phyloP scores from a whole-genome alignment of 2,888 invertebrate species.

The Oligia strigilis region DNA sequence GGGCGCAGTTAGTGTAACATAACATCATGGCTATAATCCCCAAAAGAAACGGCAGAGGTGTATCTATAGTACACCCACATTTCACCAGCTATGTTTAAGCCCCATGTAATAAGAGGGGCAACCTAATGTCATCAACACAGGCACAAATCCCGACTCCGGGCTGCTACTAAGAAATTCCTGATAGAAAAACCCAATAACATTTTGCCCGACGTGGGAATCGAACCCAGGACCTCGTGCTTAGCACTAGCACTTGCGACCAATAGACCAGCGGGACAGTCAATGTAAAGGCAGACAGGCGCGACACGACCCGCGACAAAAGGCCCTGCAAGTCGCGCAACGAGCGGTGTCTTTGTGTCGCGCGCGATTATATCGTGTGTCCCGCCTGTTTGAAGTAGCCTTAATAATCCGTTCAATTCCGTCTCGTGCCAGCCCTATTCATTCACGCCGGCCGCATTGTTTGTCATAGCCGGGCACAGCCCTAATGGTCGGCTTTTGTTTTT shows the following conservation, averaged over 20 bases:
- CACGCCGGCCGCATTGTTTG: conserved; percentile 74
- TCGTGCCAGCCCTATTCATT: conserved; percentile 63
- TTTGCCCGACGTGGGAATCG: not conserved
- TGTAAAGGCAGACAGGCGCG: not conserved
- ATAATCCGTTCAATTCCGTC: conserved; percentile 3
- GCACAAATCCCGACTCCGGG: not conserved
- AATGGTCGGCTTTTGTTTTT: conserved; percentile 84
- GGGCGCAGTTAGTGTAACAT: no score
- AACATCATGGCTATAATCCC: no score
- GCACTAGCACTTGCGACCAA: not conserved
- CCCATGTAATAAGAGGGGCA: not conserved
- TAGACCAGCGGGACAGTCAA: no score
- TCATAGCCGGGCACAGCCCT: conserved; percentile 76
- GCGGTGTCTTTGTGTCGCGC: no score
- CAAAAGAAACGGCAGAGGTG: no score
- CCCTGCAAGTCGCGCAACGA: no score
- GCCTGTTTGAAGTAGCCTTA: no score
- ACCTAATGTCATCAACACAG: not conserved
- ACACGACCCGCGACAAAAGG: no score
- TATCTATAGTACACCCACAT: not conserved
- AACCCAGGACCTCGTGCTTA: not conserved
- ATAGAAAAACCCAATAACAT: not conserved
- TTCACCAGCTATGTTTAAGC: not conserved
- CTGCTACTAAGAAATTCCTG: not conserved
- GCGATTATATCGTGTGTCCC: no score